These are phyloP conservation scores for Spinus olivaceus DNA, from an alignment of 2,797 vertebrate genomes.

Conservation along the genomic window DNA sequence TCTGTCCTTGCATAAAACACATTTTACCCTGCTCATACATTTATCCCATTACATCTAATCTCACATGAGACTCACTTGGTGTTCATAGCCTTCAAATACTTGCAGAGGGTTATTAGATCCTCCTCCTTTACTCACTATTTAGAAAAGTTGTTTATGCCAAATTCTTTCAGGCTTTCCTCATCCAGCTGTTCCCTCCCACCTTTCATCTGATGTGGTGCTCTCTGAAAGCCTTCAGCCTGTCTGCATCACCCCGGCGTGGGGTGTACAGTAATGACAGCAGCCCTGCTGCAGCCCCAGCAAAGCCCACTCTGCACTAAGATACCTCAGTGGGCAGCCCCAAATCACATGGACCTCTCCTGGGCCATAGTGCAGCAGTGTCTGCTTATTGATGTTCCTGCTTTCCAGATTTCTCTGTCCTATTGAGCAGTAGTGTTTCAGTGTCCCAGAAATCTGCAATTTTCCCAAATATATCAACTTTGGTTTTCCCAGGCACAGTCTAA, in stretches of 20 bases:
- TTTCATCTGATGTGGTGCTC: background rate
- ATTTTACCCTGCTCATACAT: background rate
- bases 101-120: constrained; percentile 36
- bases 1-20: background rate
- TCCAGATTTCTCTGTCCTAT: background rate
- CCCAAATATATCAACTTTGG: background rate
- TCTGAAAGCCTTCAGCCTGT: background rate
- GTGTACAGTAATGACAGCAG: background rate
- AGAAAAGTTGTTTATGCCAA: constrained; percentile 7
- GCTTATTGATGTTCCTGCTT: background rate
- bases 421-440: background rate
- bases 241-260: background rate
- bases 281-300: background rate
- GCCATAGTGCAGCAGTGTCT: background rate
- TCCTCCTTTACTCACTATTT: constrained; percentile 38
- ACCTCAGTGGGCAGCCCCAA: background rate
- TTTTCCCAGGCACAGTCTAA: background rate
- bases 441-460: background rate
- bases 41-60: background rate
- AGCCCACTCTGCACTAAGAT: fast-evolving
- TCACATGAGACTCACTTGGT: background rate
- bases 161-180: constrained; percentile 48
- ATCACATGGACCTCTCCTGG: background rate
- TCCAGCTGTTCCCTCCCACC: background rate
- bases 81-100: constrained; percentile 41